Evolutionary conservation across 2,113 vertebrate species (phyloP).

Genomic region (Hypomesus transpacificus): DNA sequence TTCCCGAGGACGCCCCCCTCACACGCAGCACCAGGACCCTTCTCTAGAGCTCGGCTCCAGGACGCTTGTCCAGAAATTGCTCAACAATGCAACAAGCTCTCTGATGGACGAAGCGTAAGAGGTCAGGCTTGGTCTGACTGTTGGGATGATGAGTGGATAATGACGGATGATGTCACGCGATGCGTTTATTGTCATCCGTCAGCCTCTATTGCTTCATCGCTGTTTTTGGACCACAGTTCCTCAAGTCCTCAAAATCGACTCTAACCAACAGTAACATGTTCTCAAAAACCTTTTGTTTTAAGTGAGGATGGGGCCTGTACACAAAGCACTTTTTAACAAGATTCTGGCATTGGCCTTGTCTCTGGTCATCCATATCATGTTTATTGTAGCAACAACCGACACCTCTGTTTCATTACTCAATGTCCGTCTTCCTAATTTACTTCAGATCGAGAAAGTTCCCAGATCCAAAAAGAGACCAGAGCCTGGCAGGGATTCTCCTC

Average conservation of each 20-base stretch:
- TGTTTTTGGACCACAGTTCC: background rate
- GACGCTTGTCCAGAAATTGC: background rate
- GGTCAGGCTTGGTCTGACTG: background rate
- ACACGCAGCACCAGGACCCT: too few relatives aligned
- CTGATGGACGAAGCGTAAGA: background rate
- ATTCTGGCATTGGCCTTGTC: background rate
- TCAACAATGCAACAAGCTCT: conserved; percentile 10
- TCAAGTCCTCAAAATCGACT: background rate
- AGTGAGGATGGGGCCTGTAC: background rate
- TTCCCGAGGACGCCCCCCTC: too few relatives aligned
- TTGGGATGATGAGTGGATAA: background rate
- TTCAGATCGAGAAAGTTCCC: background rate
- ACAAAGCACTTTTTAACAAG: conserved; percentile 1
- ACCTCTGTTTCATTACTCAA: background rate
- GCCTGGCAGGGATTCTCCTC: background rate
- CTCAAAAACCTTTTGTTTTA: background rate
- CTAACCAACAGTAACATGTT: background rate
- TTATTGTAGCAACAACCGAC: background rate
- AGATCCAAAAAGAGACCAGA: background rate
- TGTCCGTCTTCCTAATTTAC: background rate
- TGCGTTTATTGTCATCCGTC: background rate
- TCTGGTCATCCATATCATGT: background rate
- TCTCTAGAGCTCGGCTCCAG: background rate
- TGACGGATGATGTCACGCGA: too few relatives aligned
- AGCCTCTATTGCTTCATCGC: too few relatives aligned